Evolutionary conservation across 2,888 invertebrate species (phyloP), one percentile per base, ranked within the genome.

Genomic region (Erebia ligea): DNA sequence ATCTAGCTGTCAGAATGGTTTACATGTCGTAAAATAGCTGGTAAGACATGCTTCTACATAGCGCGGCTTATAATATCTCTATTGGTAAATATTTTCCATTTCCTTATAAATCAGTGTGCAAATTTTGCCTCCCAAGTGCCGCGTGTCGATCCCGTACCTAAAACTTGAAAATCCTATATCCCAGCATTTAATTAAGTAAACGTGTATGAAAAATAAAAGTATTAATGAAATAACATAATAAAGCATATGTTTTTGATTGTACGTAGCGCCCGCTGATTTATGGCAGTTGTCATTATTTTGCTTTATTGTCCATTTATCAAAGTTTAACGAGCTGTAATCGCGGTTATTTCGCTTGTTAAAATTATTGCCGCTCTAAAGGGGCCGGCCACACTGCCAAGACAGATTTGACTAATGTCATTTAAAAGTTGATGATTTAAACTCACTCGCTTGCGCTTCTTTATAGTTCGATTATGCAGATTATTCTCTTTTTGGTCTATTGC

Each of bases 261-360:
- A 45, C 64, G 64, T 54, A 61, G 40, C 54, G n/a, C 66, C 45
- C 70, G 72, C 73, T 76, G 76, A 75, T 78, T 77, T 79, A 79
- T 75, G 34, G 69, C 72, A 66, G 67, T 52, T 71, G 75, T 76
- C 76, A 81, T 86, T 86, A 84, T 81, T 86, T 82, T 80, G 80
- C 79, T 86, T 88, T 89, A 91, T 88, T 86, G 84, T 81, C 86
- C 86, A 90, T 89, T 86, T 85, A 87, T 90, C 88, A 90, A 85
- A 82, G 82, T 84, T 86, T 89, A 87, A 88, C 86, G 86, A 85
- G 84, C 86, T 82, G 85, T 88, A 87, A 88, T 88, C 82, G 83
- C 81, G 82, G 82, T 84, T 80, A 83, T 81, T 79, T 79, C 77
- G 85, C 84, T 87, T 84, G 83, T 84, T 84, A 85, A 86, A 84